Evolutionary conservation across 2,888 invertebrate species (phyloP).

Genomic region (Phyllotreta cruciferae): DNA sequence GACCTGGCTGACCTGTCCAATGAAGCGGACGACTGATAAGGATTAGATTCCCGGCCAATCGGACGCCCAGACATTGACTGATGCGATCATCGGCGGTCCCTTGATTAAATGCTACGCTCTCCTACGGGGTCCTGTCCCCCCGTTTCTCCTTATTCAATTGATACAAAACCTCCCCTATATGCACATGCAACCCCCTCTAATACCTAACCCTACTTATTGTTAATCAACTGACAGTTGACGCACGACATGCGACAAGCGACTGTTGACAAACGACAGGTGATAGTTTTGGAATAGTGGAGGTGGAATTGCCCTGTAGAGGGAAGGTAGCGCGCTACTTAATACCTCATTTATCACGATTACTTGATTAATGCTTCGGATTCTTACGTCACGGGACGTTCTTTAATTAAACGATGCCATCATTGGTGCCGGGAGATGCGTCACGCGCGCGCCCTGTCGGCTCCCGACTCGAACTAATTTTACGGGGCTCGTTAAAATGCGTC

Average conservation of each 20-base stretch:
- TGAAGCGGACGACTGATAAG: conserved; percentile 58
- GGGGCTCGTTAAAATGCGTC: too few relatives aligned
- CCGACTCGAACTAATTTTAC: too few relatives aligned
- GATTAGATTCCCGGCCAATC: conserved; percentile 56
- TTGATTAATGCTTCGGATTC: conserved; percentile 52
- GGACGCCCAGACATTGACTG: conserved; percentile 57
- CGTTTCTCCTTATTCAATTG: too few relatives aligned
- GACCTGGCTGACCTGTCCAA: conserved; percentile 58
- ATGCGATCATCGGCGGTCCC: conserved; percentile 57
- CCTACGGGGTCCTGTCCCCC: background rate
- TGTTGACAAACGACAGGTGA: background rate
- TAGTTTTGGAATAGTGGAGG: too few relatives aligned
- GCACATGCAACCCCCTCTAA: background rate
- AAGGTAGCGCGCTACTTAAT: conserved; percentile 52
- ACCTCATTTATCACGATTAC: conserved; percentile 56
- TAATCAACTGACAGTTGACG: too few relatives aligned
- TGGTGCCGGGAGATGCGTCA: background rate
- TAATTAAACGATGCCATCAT: conserved; percentile 26
- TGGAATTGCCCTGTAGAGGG: too few relatives aligned
- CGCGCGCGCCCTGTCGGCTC: background rate
- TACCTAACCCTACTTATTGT: too few relatives aligned
- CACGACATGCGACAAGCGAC: background rate
- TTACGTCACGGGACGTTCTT: conserved; percentile 33
- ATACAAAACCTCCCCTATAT: background rate
- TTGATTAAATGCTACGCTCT: conserved; percentile 53